phyloP scores from a whole-genome alignment of 2,113 vertebrate species.

The Nesogale talazaci region DNA sequence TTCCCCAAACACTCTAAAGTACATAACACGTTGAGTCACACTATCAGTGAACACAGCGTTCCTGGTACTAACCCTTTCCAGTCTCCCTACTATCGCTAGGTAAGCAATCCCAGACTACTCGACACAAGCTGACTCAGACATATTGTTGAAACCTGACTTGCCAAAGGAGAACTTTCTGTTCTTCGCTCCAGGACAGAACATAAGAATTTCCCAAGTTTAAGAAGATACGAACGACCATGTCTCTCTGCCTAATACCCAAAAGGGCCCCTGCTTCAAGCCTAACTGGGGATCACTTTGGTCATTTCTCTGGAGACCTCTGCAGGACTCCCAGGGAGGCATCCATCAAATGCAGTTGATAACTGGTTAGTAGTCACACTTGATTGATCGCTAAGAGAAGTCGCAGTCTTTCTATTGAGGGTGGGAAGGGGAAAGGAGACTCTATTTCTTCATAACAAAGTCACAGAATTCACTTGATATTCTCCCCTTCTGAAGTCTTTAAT shows the following conservation, averaged over 20 bases:
- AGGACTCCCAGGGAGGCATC: not conserved
- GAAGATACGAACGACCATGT: not conserved
- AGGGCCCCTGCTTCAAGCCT: not conserved
- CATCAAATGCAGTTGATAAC: constrained; percentile 13
- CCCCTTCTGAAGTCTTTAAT: not conserved
- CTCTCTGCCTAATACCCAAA: not conserved
- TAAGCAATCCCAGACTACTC: constrained; percentile 77
- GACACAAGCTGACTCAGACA: constrained; percentile 74
- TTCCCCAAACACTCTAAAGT: constrained; percentile 79
- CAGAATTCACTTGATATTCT: constrained; percentile 27
- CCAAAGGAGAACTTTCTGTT: constrained; percentile 63
- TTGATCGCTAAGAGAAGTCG: not conserved
- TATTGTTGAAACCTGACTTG: constrained; percentile 60
- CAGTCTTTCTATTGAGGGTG: not conserved
- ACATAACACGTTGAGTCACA: constrained; percentile 78
- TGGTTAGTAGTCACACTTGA: not conserved
- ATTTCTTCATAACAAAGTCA: not conserved
- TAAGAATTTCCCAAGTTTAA: constrained; percentile 57
- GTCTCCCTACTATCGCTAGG: constrained; percentile 76
- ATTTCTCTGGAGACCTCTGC: constrained; percentile 24
- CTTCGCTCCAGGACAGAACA: constrained; percentile 42
- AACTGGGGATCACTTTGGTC: not conserved
- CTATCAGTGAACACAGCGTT: constrained; percentile 79
- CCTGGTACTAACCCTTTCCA: constrained; percentile 82
- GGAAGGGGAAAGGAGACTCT: not conserved